Conservation (phyloP, 2,888 invertebrate species). For the Coelopa pilipes region DNA sequence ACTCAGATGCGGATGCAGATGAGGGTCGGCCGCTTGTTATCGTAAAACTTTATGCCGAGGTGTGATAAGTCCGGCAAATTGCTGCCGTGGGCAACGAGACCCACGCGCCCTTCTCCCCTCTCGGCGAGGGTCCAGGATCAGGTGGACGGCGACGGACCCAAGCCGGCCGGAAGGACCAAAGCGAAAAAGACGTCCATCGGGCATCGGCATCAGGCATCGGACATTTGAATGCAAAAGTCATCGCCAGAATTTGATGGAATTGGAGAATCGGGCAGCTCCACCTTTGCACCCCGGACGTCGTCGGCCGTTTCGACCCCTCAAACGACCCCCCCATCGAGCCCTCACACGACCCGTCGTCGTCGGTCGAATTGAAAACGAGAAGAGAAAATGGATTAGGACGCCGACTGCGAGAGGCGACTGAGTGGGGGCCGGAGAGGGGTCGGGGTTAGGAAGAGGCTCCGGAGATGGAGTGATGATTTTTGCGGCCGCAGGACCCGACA, state of each 20-base stretch:
- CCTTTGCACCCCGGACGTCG: no score
- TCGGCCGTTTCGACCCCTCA: neutral
- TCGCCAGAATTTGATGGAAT: neutral
- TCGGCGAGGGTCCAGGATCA: neutral
- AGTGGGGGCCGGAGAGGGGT: no score
- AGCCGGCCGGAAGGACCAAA: neutral
- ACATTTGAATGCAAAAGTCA: slow-evolving; percentile 21
- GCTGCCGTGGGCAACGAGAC: neutral
- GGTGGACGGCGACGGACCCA: neutral
- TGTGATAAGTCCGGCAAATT: slow-evolving; percentile 33
- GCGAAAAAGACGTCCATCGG: neutral
- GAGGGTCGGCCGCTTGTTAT: neutral
- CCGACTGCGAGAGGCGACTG: no score
- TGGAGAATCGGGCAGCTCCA: neutral
- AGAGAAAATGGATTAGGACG: no score
- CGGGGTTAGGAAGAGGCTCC: no score
- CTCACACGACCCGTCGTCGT: neutral
- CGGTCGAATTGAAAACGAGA: no score
- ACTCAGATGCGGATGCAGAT: neutral
- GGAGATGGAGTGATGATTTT: no score
- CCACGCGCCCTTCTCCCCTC: neutral
- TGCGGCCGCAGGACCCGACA: neutral
- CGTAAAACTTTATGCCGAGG: slow-evolving; percentile 40
- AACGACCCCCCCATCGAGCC: neutral
- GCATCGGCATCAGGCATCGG: neutral